phyloP scores from a whole-genome alignment of 2,888 invertebrate species.

The Pseudanteris insignis region DNA sequence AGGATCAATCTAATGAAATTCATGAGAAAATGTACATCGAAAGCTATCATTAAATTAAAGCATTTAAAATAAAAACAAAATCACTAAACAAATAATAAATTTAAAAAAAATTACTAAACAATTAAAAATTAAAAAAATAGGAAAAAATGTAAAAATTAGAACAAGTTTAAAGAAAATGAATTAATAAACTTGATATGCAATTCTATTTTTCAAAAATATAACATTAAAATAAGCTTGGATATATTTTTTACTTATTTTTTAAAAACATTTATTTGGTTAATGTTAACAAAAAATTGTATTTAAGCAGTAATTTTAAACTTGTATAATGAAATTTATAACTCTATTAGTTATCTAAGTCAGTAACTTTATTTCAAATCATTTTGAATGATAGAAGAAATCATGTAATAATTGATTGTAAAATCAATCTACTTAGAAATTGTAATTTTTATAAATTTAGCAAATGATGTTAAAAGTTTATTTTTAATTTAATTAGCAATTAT shows the following conservation, averaged over 20 bases:
- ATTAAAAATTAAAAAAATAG: neutral
- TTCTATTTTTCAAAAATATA: too few relatives aligned
- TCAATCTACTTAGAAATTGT: neutral
- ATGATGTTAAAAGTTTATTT: too few relatives aligned
- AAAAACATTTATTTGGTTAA: slow-evolving; percentile 1
- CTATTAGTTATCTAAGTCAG: neutral
- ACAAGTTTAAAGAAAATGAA: too few relatives aligned
- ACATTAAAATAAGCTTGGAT: slow-evolving; percentile 1
- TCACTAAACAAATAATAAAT: neutral
- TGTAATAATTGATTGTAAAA: too few relatives aligned
- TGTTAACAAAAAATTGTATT: neutral
- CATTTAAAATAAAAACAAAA: slow-evolving; percentile 3
- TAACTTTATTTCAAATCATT: too few relatives aligned
- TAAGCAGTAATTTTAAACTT: neutral
- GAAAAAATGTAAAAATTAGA: neutral
- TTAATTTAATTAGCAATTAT: too few relatives aligned
- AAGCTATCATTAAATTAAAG: neutral
- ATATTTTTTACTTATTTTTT: slow-evolving; percentile 22
- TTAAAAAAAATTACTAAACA: neutral
- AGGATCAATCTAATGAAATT: too few relatives aligned
- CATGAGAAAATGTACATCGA: neutral
- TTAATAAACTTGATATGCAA: too few relatives aligned
- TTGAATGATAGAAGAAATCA: too few relatives aligned
- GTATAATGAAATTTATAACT: neutral
- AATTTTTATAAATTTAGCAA: neutral